A percentile compares a stretch with the other conserved stretches of the same genome.
Evolutionary conservation across 2,888 invertebrate genomes (phyloP).

Genomic region (Seira ritae): DNA sequence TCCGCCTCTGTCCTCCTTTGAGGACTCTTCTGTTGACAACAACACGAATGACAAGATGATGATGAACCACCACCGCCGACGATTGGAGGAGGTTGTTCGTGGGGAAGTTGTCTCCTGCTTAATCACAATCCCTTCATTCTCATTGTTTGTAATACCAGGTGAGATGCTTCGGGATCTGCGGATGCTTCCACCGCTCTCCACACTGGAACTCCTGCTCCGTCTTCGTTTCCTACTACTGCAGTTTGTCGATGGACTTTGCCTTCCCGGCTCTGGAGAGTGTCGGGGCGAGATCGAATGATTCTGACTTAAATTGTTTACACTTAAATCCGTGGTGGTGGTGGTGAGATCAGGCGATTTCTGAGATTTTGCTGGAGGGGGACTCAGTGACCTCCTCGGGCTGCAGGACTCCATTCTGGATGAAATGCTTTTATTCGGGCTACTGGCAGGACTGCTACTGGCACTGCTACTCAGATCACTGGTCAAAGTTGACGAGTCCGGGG

Average conservation of each 20-base stretch:
- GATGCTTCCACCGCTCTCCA: slow-evolving; percentile 34
- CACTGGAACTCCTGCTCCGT: slow-evolving; percentile 50
- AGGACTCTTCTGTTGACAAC: slow-evolving; percentile 55
- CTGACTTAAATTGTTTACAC: slow-evolving; percentile 7
- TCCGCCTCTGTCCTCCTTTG: neutral
- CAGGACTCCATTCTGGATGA: slow-evolving; percentile 18
- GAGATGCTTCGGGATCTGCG: slow-evolving; percentile 51
- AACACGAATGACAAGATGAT: slow-evolving; percentile 62
- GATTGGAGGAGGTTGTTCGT: neutral
- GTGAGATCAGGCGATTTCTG: slow-evolving; percentile 62
- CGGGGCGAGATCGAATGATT: slow-evolving; percentile 48
- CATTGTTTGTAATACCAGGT: slow-evolving; percentile 22
- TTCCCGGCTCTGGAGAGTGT: slow-evolving; percentile 32
- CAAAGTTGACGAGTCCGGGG: slow-evolving; percentile 57
- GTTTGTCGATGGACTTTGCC: slow-evolving; percentile 28
- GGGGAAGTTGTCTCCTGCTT: slow-evolving; percentile 45
- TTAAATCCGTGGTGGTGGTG: slow-evolving; percentile 32
- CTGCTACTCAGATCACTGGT: slow-evolving; percentile 57
- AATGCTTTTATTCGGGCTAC: slow-evolving; percentile 33
- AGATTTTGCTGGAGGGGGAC: slow-evolving; percentile 48
- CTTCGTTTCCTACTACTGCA: slow-evolving; percentile 53
- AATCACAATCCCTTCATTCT: slow-evolving; percentile 46
- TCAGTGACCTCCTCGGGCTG: slow-evolving; percentile 26
- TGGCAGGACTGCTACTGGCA: slow-evolving; percentile 36
- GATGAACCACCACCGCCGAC: slow-evolving; percentile 20